Base-by-base conservation (phyloP, 2,888 invertebrate species). In the Pandemis cinnamomeana region DNA sequence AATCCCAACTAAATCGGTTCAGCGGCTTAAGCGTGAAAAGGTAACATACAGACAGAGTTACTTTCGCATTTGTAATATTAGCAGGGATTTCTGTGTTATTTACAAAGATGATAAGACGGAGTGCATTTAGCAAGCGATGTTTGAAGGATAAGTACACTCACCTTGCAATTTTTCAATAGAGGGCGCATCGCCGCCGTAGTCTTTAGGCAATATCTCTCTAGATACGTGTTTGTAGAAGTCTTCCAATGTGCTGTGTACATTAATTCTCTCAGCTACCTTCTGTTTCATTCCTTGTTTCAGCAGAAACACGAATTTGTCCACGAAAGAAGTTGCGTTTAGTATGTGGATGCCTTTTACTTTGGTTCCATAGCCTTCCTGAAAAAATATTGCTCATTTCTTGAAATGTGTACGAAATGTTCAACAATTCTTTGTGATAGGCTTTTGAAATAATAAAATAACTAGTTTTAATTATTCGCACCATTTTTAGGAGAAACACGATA, bases 281-380 rank as follows among this genome's bases (percentile, higher is more conserved):
- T 80, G 79, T 58, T 82, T 86, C 5, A 89, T 66, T 0, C 86
- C 76, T 75, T 86, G 87, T 76, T 89, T 94, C 0, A 91, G 55
- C 8, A 94, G 61, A 1, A 80, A 79, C 1, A 93, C 74, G 0
- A 94, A 15, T 5, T 87, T 81, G 51, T 91, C 88, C 0, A 94
- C 82, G 60, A 90, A 82, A 67, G 87, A 88, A 0, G 91, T 91
- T 0, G 85, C 72, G 46, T 92, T 89, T 20, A 95, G 75, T 8
- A 94, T 79, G 72, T 93, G 89, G 2, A 94, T 84, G 0, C 82
- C 84, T 71, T 89, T 91, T 55, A 94, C 73, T 77, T 90, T 87
- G 8, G 87, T 73, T 0, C 89, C 89, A 68, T 87, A 87, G 1
- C 87, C 88, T 71, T 87, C 87, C 81, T 91, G 82, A 81, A 80